These are phyloP conservation scores for Typhlichthys subterraneus DNA, from an alignment of 2,797 vertebrate species.

Conservation along the genomic window DNA sequence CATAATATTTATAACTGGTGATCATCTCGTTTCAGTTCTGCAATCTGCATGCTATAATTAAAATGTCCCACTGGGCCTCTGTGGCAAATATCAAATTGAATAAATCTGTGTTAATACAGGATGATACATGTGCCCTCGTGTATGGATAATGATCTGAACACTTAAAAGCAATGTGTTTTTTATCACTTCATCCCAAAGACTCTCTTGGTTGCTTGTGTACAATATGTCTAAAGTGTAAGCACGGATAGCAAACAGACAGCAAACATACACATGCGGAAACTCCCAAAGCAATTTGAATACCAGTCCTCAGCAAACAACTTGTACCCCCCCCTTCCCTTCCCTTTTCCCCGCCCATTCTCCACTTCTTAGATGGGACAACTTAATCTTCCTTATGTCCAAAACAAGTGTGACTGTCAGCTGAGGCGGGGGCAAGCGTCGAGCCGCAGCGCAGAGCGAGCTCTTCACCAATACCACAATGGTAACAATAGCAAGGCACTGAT, in stretches of 20 bases:
- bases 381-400: slow-evolving; percentile 46
- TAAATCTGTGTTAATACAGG: slow-evolving; percentile 66
- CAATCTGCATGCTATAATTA: slow-evolving; percentile 55
- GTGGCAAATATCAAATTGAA: slow-evolving; percentile 61
- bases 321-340: slow-evolving; percentile 41
- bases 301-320: slow-evolving; percentile 55
- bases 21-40: slow-evolving; percentile 60
- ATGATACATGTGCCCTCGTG: slow-evolving; percentile 58
- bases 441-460: slow-evolving; percentile 25
- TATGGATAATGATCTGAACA: slow-evolving; percentile 69
- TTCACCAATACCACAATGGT: slow-evolving; percentile 56
- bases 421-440: slow-evolving; percentile 43
- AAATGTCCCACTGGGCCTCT: slow-evolving; percentile 55
- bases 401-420: slow-evolving; percentile 24
- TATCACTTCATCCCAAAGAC: slow-evolving; percentile 56
- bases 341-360: slow-evolving; percentile 22
- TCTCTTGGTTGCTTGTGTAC: slow-evolving; percentile 71
- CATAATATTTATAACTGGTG: slow-evolving; percentile 59
- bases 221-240: slow-evolving; percentile 54
- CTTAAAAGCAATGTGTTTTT: slow-evolving; percentile 59
- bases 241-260: slow-evolving; percentile 58
- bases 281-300: slow-evolving; percentile 61
- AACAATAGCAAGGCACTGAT: slow-evolving; percentile 52
- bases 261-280: slow-evolving; percentile 51
- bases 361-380: slow-evolving; percentile 31